Conservation (phyloP, 2,113 vertebrate genomes). For the Edolisoma coerulescens region DNA sequence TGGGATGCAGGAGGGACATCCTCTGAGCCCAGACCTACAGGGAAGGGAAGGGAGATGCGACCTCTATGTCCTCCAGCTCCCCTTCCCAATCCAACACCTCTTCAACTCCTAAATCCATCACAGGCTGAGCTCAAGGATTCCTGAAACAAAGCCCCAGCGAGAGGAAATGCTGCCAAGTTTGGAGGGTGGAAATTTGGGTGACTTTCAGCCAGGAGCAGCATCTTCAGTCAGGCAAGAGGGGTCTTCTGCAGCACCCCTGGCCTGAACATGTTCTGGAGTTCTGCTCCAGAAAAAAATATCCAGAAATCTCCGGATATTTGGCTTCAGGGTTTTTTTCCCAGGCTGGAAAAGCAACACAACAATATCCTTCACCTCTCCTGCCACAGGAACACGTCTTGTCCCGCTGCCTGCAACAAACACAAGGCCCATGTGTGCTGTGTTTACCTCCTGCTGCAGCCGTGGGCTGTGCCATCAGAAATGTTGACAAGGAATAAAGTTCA, state of each 20-base stretch:
- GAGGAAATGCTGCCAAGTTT: neutral
- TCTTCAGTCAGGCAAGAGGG: neutral
- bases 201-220: neutral
- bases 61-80: neutral
- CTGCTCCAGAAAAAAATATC: too few relatives aligned
- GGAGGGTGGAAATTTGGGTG: neutral
- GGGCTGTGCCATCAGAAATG: neutral
- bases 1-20: neutral
- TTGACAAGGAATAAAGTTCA: conserved; percentile 58
- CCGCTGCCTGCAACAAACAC: neutral
- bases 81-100: neutral
- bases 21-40: neutral
- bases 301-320: neutral
- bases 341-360: neutral
- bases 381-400: neutral
- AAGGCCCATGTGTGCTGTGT: neutral
- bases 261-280: neutral
- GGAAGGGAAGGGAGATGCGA: neutral
- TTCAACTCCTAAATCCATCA: neutral
- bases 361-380: neutral
- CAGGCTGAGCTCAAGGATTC: neutral
- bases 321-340: fast-evolving
- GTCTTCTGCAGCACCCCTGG: neutral
- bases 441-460: neutral
- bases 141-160: neutral